Percentiles rank a stretch among this genome's conserved stretches.
Evolutionary conservation across 2,888 invertebrate species (phyloP).

Genomic region (Trichopria drosophilae): DNA sequence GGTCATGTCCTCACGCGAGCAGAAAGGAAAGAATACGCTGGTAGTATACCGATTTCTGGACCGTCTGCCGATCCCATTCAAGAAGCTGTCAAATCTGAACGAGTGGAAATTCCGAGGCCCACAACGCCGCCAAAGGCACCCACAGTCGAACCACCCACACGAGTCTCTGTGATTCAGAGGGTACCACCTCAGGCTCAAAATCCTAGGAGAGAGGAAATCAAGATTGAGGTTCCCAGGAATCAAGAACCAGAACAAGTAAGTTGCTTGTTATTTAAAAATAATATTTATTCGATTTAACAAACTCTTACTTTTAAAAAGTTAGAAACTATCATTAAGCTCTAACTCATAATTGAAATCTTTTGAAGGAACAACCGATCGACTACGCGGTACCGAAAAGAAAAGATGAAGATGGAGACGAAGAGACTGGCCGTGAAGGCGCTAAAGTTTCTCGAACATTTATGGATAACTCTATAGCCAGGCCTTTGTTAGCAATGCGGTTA

Average conservation of each 20-base stretch:
- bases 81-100: constrained; percentile 62
- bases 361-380: constrained; percentile 84
- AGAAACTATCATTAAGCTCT: background rate
- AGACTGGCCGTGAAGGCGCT: constrained; percentile 61
- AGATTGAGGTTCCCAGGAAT: constrained; percentile 51
- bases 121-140: constrained; percentile 68
- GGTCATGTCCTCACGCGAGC: constrained; percentile 80
- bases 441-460: constrained; percentile 48
- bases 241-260: constrained; percentile 57
- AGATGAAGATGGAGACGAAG: constrained; percentile 66
- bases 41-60: constrained; percentile 60
- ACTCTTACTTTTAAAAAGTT: background rate
- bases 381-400: constrained; percentile 83
- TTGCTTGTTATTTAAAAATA: background rate
- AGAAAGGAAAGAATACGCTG: constrained; percentile 72
- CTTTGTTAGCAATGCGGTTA: constrained; percentile 52
- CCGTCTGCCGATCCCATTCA: constrained; percentile 63
- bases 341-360: background rate
- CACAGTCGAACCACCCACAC: constrained; percentile 66
- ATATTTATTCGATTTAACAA: no score
- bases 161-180: constrained; percentile 81
- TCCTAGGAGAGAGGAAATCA: constrained; percentile 51
- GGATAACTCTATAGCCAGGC: constrained; percentile 54
- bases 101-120: constrained; percentile 53
- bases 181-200: constrained; percentile 64